Evolutionary conservation across 2,113 vertebrate genomes (phyloP).

Genomic region (Gallinago undulata): DNA sequence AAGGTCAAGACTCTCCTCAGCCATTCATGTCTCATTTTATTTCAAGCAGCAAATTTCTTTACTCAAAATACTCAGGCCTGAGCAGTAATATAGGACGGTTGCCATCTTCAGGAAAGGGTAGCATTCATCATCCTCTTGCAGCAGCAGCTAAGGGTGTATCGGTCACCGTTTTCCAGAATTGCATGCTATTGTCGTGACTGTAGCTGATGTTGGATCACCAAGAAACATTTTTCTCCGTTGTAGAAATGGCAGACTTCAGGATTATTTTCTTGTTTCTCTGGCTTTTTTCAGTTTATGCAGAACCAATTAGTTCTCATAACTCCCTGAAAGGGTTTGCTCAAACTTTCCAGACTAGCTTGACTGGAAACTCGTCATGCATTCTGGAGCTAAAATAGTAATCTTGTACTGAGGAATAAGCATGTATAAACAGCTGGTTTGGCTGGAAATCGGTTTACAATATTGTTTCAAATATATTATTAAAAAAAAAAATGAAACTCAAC

Average conservation of each 20-base stretch:
- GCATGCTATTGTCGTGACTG: accelerated
- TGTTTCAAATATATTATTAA: not conserved
- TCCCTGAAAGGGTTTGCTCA: not conserved
- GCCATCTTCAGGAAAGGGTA: not conserved
- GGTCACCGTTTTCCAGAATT: not conserved
- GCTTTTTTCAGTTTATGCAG: not conserved
- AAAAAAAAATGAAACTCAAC: not conserved
- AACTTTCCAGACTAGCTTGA: not conserved
- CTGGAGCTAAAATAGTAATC: not conserved
- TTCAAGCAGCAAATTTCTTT: not conserved
- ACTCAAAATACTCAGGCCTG: not conserved
- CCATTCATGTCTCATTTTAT: not conserved
- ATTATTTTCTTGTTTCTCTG: not conserved
- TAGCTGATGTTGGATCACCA: not conserved
- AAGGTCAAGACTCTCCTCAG: constrained; percentile 30
- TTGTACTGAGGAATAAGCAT: not conserved
- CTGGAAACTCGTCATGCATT: not conserved
- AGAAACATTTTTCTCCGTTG: not conserved
- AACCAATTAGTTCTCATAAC: not conserved
- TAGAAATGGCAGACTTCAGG: not conserved
- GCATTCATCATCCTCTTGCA: not conserved
- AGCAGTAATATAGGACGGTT: not conserved
- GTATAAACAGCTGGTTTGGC: not conserved
- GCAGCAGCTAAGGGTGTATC: not conserved
- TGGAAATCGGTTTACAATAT: not conserved